These are phyloP conservation scores for Phthorimaea operculella DNA, from an alignment of 1,140 invertebrate species.

Conservation along the genomic window DNA sequence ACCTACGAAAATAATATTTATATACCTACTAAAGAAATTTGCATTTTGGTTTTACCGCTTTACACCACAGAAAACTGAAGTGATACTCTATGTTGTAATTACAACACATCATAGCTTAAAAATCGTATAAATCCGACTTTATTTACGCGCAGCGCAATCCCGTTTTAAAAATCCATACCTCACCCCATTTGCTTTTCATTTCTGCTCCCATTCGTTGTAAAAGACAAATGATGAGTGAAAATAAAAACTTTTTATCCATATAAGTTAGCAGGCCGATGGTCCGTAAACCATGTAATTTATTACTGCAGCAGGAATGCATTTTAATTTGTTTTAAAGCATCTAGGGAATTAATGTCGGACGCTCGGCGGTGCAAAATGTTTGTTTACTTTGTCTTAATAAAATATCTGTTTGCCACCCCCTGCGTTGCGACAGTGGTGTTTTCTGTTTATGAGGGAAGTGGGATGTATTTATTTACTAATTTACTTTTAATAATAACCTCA, in stretches of 20 bases:
- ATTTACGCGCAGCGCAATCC: too few species aligned
- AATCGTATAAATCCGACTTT: too few species aligned
- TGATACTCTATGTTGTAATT: too few species aligned
- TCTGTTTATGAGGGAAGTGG: too few species aligned
- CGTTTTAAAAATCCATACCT: too few species aligned
- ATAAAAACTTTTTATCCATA: conserved; percentile 1
- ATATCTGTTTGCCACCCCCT: conserved; percentile 3
- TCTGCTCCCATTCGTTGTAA: background rate
- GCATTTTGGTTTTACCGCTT: too few species aligned
- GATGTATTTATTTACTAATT: too few species aligned
- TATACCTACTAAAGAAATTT: too few species aligned
- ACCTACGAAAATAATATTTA: too few species aligned
- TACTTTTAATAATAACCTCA: too few species aligned
- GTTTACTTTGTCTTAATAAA: conserved; percentile 12
- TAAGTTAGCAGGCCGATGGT: background rate
- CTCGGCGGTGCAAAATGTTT: conserved; percentile 4
- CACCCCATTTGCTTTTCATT: background rate
- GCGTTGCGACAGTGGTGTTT: background rate
- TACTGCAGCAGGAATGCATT: conserved; percentile 8
- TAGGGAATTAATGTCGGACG: conserved; percentile 8
- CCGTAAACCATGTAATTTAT: conserved; percentile 8
- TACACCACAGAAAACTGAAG: too few species aligned
- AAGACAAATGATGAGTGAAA: background rate
- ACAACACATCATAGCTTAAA: too few species aligned
- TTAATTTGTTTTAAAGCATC: conserved; percentile 13